Evolutionary conservation across 2,113 vertebrate species (phyloP), one percentile per base, ranked within the genome.

Genomic region (Cyanistes caeruleus): DNA sequence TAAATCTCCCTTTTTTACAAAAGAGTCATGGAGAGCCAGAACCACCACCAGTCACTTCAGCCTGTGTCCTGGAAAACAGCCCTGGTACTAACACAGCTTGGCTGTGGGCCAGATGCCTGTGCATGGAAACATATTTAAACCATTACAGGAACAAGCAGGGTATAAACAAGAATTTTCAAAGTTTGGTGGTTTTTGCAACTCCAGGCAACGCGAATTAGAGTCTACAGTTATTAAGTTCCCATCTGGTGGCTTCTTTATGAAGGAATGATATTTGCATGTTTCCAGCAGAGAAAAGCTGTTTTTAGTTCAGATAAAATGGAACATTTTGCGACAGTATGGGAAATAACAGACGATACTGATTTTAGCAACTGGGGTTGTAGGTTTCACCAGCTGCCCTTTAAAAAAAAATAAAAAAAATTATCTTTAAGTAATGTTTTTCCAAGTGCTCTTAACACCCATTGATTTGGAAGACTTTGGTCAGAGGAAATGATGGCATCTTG

Each of bases 271-370:
- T 97, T 97, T 97, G 95, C 95, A 96, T 96, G 97, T 96, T 97
- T 97, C 97, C 96, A 97, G 95, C 97, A 91, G 96, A 95, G 97
- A 90, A 96, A 97, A 97, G 90, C 97, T 97, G 97, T 90, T 97
- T 95, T 94, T 94, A 95, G 92, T 95, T 95, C 91, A 19, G 96
- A 95, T 96, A 91, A 97, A 97, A 95, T 92, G 89, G 95, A 96
- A 97, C 96, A 94, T 94, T 97, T 96, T 96, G 92, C 41, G 0
- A 84, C 0, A 33, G 83, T 70, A 90, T 96, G 90, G 92, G 93
- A 95, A 94, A 95, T 97, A 97, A 94, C 96, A 97, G 96, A 97
- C 41, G 96, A 97, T 87, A 95, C 96, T 94, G 83, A 90, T 96
- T 97, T 97, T 95, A 97, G 93, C 96, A 96, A 97, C 96, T 97